A percentile compares a stretch with the other conserved stretches of the same genome.
These are phyloP conservation scores for Chelonus insularis DNA, from an alignment of 1,140 invertebrate genomes.

Conservation along the genomic window DNA sequence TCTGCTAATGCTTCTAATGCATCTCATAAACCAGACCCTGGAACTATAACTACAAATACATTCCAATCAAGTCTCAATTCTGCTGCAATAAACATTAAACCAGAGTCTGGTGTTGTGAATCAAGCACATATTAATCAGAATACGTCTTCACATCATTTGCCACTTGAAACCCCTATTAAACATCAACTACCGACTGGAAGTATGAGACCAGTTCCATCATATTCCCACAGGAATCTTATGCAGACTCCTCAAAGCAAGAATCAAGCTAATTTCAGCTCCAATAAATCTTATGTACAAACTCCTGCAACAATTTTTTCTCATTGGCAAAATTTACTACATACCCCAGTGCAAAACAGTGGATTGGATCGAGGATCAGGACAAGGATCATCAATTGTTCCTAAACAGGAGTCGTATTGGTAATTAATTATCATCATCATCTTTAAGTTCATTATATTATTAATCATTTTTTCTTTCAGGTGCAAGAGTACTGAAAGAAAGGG, in stretches of 20 bases:
- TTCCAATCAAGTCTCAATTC: neutral
- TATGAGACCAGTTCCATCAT: slow-evolving; percentile 40
- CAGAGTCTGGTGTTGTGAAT: neutral
- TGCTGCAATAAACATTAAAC: neutral
- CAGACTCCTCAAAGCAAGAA: slow-evolving; percentile 46
- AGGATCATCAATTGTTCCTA: slow-evolving; percentile 31
- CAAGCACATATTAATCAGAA: neutral
- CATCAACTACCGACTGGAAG: slow-evolving; percentile 30
- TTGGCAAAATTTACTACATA: slow-evolving; percentile 38
- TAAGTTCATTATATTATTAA: no score
- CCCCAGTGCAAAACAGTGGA: slow-evolving; percentile 37
- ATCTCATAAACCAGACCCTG: no score
- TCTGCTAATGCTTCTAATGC: no score
- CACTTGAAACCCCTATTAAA: slow-evolving; percentile 49
- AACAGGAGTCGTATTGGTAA: slow-evolving; percentile 40
- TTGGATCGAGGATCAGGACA: slow-evolving; percentile 34
- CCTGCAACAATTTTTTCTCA: slow-evolving; percentile 44
- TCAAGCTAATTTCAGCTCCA: slow-evolving; percentile 16
- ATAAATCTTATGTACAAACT: slow-evolving; percentile 36
- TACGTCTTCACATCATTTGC: slow-evolving; percentile 10
- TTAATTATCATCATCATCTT: no score
- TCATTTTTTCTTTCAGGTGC: no score
- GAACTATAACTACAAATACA: no score
- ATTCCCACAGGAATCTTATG: slow-evolving; percentile 48
- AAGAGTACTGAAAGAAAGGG: slow-evolving; percentile 35